Evolutionary conservation across 2,113 vertebrate species (phyloP).

Genomic region (Synodontis membranacea): DNA sequence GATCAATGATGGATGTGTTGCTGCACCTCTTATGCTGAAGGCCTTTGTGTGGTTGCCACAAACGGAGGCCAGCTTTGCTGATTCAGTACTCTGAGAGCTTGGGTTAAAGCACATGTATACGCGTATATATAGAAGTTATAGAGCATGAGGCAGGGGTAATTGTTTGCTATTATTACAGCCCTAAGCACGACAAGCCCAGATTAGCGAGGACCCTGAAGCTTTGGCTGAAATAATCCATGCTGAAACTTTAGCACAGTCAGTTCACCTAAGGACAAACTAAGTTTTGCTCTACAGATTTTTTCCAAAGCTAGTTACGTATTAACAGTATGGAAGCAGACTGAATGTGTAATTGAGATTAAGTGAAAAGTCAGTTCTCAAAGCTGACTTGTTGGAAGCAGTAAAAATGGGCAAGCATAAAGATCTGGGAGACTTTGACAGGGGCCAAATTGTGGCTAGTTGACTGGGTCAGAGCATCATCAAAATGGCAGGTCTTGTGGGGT

Average conservation of each 20-base stretch:
- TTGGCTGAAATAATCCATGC: constrained; percentile 18
- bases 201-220: background rate
- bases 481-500: too few relatives aligned
- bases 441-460: too few relatives aligned
- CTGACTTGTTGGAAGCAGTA: too few relatives aligned
- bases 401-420: too few relatives aligned
- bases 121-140: constrained; percentile 13
- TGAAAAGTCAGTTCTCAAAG: too few relatives aligned
- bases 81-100: background rate
- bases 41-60: background rate
- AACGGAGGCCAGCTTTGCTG: constrained; percentile 32
- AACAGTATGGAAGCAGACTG: background rate
- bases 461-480: too few relatives aligned
- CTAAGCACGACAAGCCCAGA: constrained; percentile 47
- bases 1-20: constrained; percentile 38
- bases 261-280: constrained; percentile 34
- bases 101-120: constrained; percentile 38
- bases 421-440: too few relatives aligned
- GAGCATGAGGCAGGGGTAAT: constrained; percentile 24
- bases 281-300: background rate
- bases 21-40: background rate
- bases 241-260: background rate
- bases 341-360: too few relatives aligned
- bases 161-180: constrained; percentile 58
- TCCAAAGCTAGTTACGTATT: background rate